Evolutionary conservation across 64 coral and sea anemone species (phyloP), one percentile per base, ranked within the genome.

Genomic region (Astreopora myriophthalma): DNA sequence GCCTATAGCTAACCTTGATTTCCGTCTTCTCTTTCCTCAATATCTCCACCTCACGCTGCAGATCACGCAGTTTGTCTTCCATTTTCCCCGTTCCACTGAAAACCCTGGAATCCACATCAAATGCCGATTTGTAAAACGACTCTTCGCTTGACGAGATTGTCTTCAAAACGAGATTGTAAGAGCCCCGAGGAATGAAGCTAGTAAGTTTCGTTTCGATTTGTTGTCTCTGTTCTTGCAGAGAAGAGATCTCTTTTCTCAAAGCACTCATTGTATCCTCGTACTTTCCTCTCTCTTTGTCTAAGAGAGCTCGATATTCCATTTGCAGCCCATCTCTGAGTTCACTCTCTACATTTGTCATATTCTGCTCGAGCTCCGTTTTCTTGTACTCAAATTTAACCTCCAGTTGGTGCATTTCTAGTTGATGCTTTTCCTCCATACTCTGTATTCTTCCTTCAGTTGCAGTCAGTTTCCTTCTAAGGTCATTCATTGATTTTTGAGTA

Each of bases 21-120:
- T 93, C 91, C 4, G 7, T 25, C 76, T 88, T 93, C 85, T 93
- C 84, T 38, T 78, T 79, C 40, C 70, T 79, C n/a, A 93, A 76
- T n/a, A 52, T 27, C 16, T 87, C 46, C 14, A 93, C 66, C 34
- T 93, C 84, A 14, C 48, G 55, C 22, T 77, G 36, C 7, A 93
- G 42, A 36, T 86, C 46, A 48, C 25, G 16, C 16, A 93, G 28
- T 19, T 40, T 93, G 12, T 69, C 34, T 30, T 93, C 84, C 62
- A 93, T 31, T 37, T 67, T 25, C 77, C n/a, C 26, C 34, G 27
- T 71, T 14, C 76, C 91, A 34, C 64, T 32, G 19, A 17, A 42
- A 70, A 36, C 22, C 25, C 73, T 85, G 9, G 12, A 68, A 22
- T 77, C 84, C 28, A 66, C 0, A 16, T 80, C 84, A n/a, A 8